Conservation (phyloP, 2,797 vertebrate genomes). For the Diplodus sargus region DNA sequence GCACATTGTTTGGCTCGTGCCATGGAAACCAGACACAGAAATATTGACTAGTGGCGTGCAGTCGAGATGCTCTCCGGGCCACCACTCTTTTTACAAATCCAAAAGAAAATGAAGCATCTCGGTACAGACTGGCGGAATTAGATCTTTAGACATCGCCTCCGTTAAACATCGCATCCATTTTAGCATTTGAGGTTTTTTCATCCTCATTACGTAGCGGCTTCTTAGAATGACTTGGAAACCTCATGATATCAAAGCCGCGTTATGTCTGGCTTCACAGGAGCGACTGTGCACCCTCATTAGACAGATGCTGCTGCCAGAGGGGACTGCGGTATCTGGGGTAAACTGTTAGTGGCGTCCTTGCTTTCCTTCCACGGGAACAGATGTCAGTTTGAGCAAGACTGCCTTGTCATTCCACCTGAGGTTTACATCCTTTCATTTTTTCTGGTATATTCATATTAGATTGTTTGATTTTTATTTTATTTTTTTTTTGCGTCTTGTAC, state of each 20-base stretch:
- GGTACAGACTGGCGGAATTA: background rate
- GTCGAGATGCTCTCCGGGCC: background rate
- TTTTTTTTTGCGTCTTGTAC: background rate
- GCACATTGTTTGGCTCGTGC: background rate
- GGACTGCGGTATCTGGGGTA: conserved; percentile 71
- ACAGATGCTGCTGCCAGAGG: conserved; percentile 77
- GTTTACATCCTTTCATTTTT: conserved; percentile 43
- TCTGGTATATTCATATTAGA: conserved; percentile 23
- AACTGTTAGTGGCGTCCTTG: conserved; percentile 64
- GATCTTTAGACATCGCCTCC: conserved; percentile 2
- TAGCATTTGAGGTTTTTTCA: conserved; percentile 14
- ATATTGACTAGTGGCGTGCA: background rate
- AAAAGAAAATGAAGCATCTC: background rate
- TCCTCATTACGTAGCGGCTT: conserved; percentile 23
- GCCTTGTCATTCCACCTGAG: conserved; percentile 66
- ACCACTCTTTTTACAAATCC: background rate
- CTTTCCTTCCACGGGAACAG: conserved; percentile 67
- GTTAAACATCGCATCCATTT: background rate
- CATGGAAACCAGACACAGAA: background rate
- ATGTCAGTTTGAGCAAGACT: conserved; percentile 59
- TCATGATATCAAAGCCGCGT: conserved; percentile 55
- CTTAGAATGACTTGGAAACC: conserved; percentile 37
- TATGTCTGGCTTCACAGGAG: conserved; percentile 68
- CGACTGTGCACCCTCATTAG: conserved; percentile 68
- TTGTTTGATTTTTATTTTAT: background rate